Evolutionary conservation across 2,113 vertebrate species (phyloP).

Genomic region (Callorhinus ursinus): DNA sequence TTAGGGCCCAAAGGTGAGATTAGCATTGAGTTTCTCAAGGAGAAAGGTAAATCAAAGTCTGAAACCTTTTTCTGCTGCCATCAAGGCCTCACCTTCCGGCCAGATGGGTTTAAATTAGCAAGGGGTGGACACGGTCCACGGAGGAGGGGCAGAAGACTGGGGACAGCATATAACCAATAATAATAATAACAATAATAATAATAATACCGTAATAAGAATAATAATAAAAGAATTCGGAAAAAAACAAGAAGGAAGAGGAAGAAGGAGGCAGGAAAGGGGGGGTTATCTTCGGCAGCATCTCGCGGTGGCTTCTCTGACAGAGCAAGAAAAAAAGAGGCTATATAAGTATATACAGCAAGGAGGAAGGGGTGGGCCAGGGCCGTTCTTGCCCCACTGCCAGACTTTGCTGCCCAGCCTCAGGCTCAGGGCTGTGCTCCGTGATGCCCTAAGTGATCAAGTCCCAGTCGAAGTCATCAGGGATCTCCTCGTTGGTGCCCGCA

Average conservation of each 20-base stretch:
- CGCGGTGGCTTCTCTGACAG: slow-evolving; percentile 87
- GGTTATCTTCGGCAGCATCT: slow-evolving; percentile 89
- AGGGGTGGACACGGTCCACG: slow-evolving; percentile 21
- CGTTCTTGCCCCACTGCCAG: slow-evolving; percentile 61
- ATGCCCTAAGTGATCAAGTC: slow-evolving; percentile 89
- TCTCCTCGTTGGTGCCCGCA: slow-evolving; percentile 88
- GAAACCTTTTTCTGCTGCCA: neutral
- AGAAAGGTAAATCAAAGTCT: neutral
- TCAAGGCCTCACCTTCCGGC: slow-evolving; percentile 35
- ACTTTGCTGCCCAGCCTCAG: slow-evolving; percentile 69
- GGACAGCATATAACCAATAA: slow-evolving; percentile 83
- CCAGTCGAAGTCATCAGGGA: slow-evolving; percentile 90
- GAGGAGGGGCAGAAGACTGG: neutral
- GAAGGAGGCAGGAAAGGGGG: slow-evolving; percentile 83
- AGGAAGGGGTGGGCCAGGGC: slow-evolving; percentile 53
- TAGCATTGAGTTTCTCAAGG: neutral
- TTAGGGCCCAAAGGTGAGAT: neutral
- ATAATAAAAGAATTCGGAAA: slow-evolving; percentile 80
- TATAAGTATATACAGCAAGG: slow-evolving; percentile 87
- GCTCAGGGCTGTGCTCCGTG: slow-evolving; percentile 75
- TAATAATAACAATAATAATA: slow-evolving; percentile 69
- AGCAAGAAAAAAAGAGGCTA: slow-evolving; percentile 84
- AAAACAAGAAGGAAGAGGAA: slow-evolving; percentile 83
- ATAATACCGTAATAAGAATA: slow-evolving; percentile 83
- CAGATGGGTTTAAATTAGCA: slow-evolving; percentile 56